These are phyloP conservation scores for Ophion ellenae DNA, from an alignment of 2,888 invertebrate genomes.

Conservation along the genomic window DNA sequence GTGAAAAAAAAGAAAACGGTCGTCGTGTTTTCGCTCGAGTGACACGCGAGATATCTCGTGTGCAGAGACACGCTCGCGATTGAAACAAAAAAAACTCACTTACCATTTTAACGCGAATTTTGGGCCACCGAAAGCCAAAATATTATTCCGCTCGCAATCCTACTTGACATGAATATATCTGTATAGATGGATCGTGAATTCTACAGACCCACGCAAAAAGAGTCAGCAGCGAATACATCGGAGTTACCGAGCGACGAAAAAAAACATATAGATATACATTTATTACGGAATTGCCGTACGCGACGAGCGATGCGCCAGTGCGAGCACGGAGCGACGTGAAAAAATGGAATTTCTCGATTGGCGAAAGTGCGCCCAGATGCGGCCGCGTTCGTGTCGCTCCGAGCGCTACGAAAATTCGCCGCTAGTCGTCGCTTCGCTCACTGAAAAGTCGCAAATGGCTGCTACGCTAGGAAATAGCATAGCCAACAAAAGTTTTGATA, in stretches of 20 bases:
- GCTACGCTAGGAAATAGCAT: slow-evolving; percentile 56
- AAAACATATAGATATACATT: background rate
- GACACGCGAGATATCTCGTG: slow-evolving; percentile 12
- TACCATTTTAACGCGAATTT: slow-evolving; percentile 81
- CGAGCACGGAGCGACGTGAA: background rate
- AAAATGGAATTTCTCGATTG: background rate
- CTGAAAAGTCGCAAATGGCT: slow-evolving; percentile 54
- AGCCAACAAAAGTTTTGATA: slow-evolving; percentile 44
- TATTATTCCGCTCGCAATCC: slow-evolving; percentile 81
- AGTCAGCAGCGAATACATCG: slow-evolving; percentile 34
- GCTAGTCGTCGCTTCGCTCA: slow-evolving; percentile 28
- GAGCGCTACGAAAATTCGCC: slow-evolving; percentile 2
- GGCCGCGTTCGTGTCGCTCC: background rate
- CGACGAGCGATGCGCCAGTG: background rate
- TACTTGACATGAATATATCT: slow-evolving; percentile 80
- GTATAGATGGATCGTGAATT: slow-evolving; percentile 37
- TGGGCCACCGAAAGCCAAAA: slow-evolving; percentile 82
- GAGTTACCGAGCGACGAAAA: slow-evolving; percentile 5
- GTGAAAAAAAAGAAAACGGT: slow-evolving; percentile 39
- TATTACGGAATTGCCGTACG: slow-evolving; percentile 10
- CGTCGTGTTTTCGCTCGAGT: background rate
- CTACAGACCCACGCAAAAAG: slow-evolving; percentile 43
- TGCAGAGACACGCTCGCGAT: background rate
- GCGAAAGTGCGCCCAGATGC: background rate
- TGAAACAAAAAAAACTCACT: slow-evolving; percentile 22